Conservation (phyloP, 2,888 invertebrate genomes). For the Acheta domesticus region DNA sequence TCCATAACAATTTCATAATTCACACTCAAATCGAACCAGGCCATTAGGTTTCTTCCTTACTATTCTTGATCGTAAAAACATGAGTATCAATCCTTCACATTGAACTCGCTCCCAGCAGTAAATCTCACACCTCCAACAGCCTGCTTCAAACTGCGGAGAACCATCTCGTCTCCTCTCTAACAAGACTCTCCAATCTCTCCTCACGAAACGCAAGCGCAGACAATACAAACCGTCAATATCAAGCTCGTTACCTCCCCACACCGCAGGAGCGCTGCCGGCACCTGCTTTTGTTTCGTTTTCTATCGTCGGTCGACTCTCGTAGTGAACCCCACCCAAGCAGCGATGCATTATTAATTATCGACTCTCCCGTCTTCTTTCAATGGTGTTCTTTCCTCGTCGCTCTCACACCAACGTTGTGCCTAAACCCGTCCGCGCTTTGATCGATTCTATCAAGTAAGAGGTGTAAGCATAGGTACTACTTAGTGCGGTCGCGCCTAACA, state of each 20-base stretch:
- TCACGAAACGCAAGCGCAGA: too few relatives aligned
- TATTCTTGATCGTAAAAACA: too few relatives aligned
- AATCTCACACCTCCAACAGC: too few relatives aligned
- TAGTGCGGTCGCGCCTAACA: not conserved
- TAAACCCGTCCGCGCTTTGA: not conserved
- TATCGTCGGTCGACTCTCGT: constrained; percentile 18
- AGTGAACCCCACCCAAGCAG: not conserved
- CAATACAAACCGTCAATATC: not conserved
- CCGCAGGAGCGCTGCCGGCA: not conserved
- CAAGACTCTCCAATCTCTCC: too few relatives aligned
- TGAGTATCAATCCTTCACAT: too few relatives aligned
- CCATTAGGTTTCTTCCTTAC: too few relatives aligned
- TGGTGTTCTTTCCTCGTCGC: not conserved
- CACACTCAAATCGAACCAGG: too few relatives aligned
- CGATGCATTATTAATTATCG: constrained; percentile 32
- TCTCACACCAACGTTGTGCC: not conserved
- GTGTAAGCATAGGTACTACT: not conserved
- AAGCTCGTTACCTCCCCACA: not conserved
- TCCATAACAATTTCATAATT: too few relatives aligned
- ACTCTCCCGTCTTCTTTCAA: constrained; percentile 9
- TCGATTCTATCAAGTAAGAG: not conserved
- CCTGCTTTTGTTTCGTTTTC: constrained; percentile 18
- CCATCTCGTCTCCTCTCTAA: too few relatives aligned
- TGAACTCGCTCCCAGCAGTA: too few relatives aligned
- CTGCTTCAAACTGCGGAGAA: too few relatives aligned